Percentiles rank a stretch among this genome's conserved stretches.
These are phyloP conservation scores for Elysia crispata DNA, from an alignment of 2,888 invertebrate genomes.

Conservation along the genomic window DNA sequence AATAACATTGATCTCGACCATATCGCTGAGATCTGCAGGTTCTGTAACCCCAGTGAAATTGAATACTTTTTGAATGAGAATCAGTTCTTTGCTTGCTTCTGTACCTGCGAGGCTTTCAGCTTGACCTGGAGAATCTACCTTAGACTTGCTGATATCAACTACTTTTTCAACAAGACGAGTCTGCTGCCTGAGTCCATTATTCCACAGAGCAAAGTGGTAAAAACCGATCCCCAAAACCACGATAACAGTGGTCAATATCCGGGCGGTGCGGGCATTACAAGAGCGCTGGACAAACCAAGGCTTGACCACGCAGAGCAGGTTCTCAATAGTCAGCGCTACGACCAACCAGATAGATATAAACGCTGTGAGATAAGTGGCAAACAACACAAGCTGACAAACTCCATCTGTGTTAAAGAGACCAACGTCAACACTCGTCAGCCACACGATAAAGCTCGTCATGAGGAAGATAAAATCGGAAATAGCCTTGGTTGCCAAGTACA, in stretches of 20 bases:
- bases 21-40: too few species aligned
- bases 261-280: slow-evolving; percentile 22
- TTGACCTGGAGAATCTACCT: too few species aligned
- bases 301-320: slow-evolving; percentile 76
- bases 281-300: slow-evolving; percentile 71
- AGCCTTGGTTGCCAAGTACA: slow-evolving; percentile 33
- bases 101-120: too few species aligned
- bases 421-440: slow-evolving; percentile 16
- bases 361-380: slow-evolving; percentile 76
- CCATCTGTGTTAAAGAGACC: slow-evolving; percentile 75
- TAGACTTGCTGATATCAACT: too few species aligned
- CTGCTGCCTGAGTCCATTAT: slow-evolving; percentile 11
- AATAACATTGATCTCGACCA: too few species aligned
- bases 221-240: slow-evolving; percentile 11
- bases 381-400: slow-evolving; percentile 76
- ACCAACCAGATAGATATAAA: slow-evolving; percentile 74
- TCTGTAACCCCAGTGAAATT: too few species aligned
- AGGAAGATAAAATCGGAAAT: slow-evolving; percentile 32
- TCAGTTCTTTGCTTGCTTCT: too few species aligned
- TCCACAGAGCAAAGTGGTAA: slow-evolving; percentile 37
- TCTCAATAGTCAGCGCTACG: slow-evolving; percentile 75
- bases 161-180: too few species aligned
- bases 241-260: not conserved
- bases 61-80: too few species aligned
- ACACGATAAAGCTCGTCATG: slow-evolving; percentile 18